Conservation (phyloP, 1,140 invertebrate species). For the Lepidurus arcticus region DNA sequence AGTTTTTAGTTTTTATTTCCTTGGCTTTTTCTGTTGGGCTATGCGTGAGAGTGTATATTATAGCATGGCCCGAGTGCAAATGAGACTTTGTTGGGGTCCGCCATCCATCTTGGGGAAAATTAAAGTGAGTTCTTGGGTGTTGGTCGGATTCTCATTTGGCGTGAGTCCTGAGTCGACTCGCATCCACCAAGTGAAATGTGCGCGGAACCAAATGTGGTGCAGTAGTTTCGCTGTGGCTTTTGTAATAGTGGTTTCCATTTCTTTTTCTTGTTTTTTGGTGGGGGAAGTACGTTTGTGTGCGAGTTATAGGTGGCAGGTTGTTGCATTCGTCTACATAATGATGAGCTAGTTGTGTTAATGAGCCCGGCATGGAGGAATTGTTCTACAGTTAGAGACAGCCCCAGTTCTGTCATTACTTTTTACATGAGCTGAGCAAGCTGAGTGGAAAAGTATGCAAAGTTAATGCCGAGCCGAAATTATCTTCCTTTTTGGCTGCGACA, state of each 20-base stretch:
- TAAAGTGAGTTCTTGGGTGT: constrained; percentile 21
- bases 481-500: background rate
- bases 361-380: background rate
- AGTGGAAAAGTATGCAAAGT: background rate
- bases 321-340: constrained; percentile 14
- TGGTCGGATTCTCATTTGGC: constrained; percentile 18
- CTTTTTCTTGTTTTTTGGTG: background rate
- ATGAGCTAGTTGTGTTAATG: constrained; percentile 11
- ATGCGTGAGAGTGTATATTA: constrained; percentile 9
- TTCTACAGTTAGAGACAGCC: background rate
- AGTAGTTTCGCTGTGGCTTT: background rate
- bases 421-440: background rate
- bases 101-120: constrained; percentile 14
- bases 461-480: background rate
- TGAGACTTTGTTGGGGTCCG: constrained; percentile 20
- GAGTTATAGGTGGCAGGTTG: constrained; percentile 17
- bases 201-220: background rate
- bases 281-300: background rate
- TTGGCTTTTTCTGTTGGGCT: background rate
- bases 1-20: background rate
- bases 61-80: constrained; percentile 17
- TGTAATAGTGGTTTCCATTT: background rate
- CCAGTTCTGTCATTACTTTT: constrained; percentile 2
- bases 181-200: too few relatives aligned
- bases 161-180: background rate